A percentile compares a stretch with the other conserved stretches of the same genome.
Conservation (phyloP, 1,140 invertebrate genomes). For the Caenorhabditis brenneri region DNA sequence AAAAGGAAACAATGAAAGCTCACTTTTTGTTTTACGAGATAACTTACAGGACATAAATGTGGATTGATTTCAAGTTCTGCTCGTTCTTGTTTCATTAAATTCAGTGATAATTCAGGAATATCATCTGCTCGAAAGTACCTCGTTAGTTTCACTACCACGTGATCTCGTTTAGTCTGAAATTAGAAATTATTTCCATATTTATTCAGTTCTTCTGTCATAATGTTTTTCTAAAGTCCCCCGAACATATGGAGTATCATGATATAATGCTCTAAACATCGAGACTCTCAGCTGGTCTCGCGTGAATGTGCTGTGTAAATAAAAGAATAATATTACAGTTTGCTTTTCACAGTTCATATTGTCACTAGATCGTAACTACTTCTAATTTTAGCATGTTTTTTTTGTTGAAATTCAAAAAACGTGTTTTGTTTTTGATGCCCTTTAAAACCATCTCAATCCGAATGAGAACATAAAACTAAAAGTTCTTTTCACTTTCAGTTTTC, state of each 20-base stretch:
- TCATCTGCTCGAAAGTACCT: slow-evolving; percentile 71
- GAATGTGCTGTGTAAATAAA: slow-evolving; percentile 13
- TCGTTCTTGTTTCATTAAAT: slow-evolving; percentile 71
- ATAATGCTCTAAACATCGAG: background rate
- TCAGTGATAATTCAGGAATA: slow-evolving; percentile 70
- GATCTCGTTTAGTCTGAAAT: slow-evolving; percentile 72
- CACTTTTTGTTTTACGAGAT: background rate
- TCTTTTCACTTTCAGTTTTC: slow-evolving; percentile 25
- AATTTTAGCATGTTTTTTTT: too few relatives aligned
- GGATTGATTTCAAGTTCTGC: slow-evolving; percentile 54
- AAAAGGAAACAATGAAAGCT: background rate
- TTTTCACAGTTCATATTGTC: background rate
- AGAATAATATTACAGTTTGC: background rate
- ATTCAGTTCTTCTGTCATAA: background rate
- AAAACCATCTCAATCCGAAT: background rate
- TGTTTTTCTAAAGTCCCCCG: too few relatives aligned
- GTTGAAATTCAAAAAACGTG: too few relatives aligned
- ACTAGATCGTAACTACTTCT: background rate
- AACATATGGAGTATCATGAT: background rate
- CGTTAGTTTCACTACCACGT: slow-evolving; percentile 69
- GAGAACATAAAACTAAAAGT: slow-evolving; percentile 11
- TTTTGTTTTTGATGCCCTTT: too few relatives aligned
- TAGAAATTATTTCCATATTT: background rate
- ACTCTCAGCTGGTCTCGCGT: slow-evolving; percentile 4
- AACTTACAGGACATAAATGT: slow-evolving; percentile 36